A percentile compares a stretch with the other conserved stretches of the same genome.
These are phyloP conservation scores for Gasterosteus aculeatus DNA, from an alignment of 2,113 vertebrate genomes.

Conservation along the genomic window DNA sequence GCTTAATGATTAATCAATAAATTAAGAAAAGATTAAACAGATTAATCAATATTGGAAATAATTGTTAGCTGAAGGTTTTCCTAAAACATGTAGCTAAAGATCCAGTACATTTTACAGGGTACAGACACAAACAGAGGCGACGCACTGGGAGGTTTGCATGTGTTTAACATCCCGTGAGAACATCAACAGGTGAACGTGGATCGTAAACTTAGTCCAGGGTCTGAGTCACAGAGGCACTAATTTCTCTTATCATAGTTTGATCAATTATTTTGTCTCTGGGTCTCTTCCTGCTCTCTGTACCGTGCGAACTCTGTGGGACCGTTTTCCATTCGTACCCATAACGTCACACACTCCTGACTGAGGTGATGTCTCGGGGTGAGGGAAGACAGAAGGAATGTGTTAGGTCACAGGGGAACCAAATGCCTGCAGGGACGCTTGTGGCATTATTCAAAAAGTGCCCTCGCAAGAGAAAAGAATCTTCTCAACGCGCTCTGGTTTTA, in stretches of 20 bases:
- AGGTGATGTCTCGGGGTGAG: constrained; percentile 29
- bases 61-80: not conserved
- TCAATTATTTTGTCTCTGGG: not conserved
- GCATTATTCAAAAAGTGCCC: too few relatives aligned
- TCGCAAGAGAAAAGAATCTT: too few relatives aligned
- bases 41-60: not conserved
- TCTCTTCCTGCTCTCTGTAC: not conserved
- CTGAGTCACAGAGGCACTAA: not conserved
- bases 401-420: not conserved
- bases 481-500: not conserved
- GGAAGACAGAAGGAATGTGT: constrained; percentile 29
- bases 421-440: too few relatives aligned
- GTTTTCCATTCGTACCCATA: not conserved
- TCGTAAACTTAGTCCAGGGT: not conserved
- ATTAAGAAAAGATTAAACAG: not conserved
- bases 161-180: constrained; percentile 11
- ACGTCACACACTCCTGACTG: constrained; percentile 53
- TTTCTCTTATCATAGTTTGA: not conserved
- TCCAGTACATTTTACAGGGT: not conserved
- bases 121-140: not conserved
- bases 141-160: not conserved
- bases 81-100: not conserved
- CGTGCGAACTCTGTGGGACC: constrained; percentile 18
- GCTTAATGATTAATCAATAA: not conserved
- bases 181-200: not conserved